These are phyloP conservation scores for Drosophila seclusa DNA, from an alignment of 2,888 invertebrate species.

Conservation along the genomic window DNA sequence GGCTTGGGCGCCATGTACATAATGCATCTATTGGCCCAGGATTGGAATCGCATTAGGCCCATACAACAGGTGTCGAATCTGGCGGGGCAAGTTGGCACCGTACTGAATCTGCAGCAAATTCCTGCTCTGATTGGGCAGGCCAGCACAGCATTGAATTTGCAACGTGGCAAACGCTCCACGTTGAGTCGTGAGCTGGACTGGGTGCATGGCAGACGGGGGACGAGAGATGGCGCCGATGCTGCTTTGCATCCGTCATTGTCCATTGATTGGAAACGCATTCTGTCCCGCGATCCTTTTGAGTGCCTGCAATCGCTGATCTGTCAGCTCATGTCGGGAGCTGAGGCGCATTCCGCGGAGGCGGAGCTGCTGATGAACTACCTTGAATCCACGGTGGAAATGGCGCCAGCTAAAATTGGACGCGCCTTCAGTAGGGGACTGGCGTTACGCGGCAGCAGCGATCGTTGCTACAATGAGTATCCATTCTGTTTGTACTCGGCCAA, in stretches of 20 bases:
- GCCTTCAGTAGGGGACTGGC: slow-evolving; percentile 82
- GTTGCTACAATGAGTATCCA: slow-evolving; percentile 83
- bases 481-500: slow-evolving; percentile 84
- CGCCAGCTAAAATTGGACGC: slow-evolving; percentile 80
- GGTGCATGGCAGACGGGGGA: slow-evolving; percentile 31
- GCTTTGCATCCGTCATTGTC: slow-evolving; percentile 23
- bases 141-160: slow-evolving; percentile 62
- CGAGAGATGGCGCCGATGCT: not conserved
- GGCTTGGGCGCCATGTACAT: slow-evolving; percentile 86
- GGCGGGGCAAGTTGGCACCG: slow-evolving; percentile 63
- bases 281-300: slow-evolving; percentile 83
- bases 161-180: slow-evolving; percentile 74
- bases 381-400: slow-evolving; percentile 74
- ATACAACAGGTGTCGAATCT: slow-evolving; percentile 73
- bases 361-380: slow-evolving; percentile 77
- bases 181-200: slow-evolving; percentile 34
- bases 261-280: slow-evolving; percentile 83
- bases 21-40: slow-evolving; percentile 85
- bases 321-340: slow-evolving; percentile 83
- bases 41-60: slow-evolving; percentile 85
- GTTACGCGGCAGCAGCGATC: slow-evolving; percentile 68
- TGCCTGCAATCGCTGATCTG: slow-evolving; percentile 84
- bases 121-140: slow-evolving; percentile 57
- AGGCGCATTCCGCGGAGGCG: slow-evolving; percentile 77
- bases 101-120: slow-evolving; percentile 54